Evolutionary conservation across 2,113 vertebrate species (phyloP), one percentile per base, ranked within the genome.

Genomic region (Perca schrenkii): DNA sequence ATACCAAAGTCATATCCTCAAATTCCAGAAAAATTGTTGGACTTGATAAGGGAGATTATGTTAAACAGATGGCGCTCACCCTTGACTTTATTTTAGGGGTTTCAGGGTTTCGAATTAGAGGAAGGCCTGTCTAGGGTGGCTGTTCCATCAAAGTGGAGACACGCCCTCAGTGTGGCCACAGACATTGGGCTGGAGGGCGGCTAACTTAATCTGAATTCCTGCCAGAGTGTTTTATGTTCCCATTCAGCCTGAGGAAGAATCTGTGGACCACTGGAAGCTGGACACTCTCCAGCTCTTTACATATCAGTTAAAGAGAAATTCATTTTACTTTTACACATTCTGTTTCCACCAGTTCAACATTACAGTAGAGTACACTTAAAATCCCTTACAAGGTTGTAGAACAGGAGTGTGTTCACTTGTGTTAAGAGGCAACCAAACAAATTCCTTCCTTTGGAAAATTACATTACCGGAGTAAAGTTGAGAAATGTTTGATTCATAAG

Each of bases 151-250:
- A 65, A 84, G 75, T 60, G 43, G 52, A n/a, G 86, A 63, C 79
- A 89, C 79, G 17, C 88, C 91, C 77, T 86, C 22, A 54, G 43
- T 4, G 40, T 56, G 72, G 76, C 74, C 64, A 67, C 80, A 75
- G 77, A 89, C 16, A 13, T 31, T 34, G 69, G 67, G 21, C 70
- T 68, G 22, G 34, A 89, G 69, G 83, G 68, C 14, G 60, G 83
- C 53, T 54, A 49, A 75, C 47, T 84, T 40, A 52, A 8, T 77
- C 74, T 86, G 79, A 90, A 83, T 89, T 67, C 53, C 71, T 87
- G 79, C 64, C 79, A 90, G 74, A 75, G 52, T 85, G 85, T 73
- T 91, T 91, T 87, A 92, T 79, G 79, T 84, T 72, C 69, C 73
- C 69, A 80, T 92, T 93, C 82, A 89, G 25, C 1, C 36, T 5